These are phyloP conservation scores for Wasmannia auropunctata DNA, from an alignment of 1,140 invertebrate species.

Conservation along the genomic window DNA sequence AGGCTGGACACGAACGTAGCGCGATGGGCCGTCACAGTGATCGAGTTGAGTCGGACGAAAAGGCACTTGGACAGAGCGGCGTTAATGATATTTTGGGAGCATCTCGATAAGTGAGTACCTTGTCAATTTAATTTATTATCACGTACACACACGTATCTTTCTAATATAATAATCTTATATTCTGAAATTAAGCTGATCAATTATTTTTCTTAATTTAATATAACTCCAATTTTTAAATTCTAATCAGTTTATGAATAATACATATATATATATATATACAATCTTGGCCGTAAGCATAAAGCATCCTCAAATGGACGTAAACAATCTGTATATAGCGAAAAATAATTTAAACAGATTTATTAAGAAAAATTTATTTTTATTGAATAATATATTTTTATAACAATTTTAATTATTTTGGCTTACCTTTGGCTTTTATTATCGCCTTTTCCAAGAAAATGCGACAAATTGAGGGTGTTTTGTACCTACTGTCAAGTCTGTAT, in stretches of 20 bases:
- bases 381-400: too few species aligned
- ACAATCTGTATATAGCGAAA: too few species aligned
- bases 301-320: too few species aligned
- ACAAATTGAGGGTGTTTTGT: too few species aligned
- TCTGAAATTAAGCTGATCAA: background rate
- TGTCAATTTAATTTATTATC: constrained; percentile 11
- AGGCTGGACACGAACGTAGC: constrained; percentile 96
- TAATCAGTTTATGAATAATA: constrained; percentile 57
- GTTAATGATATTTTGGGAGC: constrained; percentile 98
- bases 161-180: background rate
- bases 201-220: constrained; percentile 5
- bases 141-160: background rate
- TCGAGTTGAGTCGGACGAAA: constrained; percentile 96
- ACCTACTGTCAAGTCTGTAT: too few species aligned
- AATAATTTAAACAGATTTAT: too few species aligned
- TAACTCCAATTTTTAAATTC: constrained; percentile 60
- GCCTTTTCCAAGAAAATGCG: too few species aligned
- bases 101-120: constrained; percentile 93
- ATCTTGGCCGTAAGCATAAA: too few species aligned
- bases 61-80: constrained; percentile 98
- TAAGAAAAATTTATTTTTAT: too few species aligned
- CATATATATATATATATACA: background rate
- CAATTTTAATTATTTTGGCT: too few species aligned
- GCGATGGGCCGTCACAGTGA: constrained; percentile 97
- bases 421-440: too few species aligned